These are phyloP conservation scores for Auanema freiburgensis DNA, from an alignment of 2,888 invertebrate genomes.

Conservation along the genomic window DNA sequence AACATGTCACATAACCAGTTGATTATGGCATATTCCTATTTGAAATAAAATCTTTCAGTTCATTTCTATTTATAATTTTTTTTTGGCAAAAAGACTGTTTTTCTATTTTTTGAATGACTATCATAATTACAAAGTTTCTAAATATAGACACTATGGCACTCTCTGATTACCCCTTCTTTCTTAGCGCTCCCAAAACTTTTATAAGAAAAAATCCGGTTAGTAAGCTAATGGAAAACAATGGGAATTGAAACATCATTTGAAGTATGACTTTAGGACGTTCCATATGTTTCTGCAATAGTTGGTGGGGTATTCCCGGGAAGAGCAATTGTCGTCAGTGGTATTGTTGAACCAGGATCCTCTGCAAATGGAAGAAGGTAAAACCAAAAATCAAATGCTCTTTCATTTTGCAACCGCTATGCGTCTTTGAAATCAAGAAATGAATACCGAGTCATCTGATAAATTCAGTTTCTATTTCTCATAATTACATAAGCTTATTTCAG, in stretches of 20 bases:
- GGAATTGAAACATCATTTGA: background rate
- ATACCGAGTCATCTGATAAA: background rate
- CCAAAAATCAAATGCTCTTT: background rate
- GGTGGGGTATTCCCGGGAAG: constrained; percentile 56
- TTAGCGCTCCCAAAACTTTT: constrained; percentile 4
- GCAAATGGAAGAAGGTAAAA: constrained; percentile 36
- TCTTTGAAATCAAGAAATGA: background rate
- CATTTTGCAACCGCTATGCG: constrained; percentile 1
- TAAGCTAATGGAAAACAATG: background rate
- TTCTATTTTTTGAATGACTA: too few species aligned
- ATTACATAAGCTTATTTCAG: constrained; percentile 20
- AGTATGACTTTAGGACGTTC: constrained; percentile 43
- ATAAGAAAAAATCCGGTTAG: constrained; percentile 9
- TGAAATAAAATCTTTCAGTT: too few species aligned
- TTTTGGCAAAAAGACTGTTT: too few species aligned
- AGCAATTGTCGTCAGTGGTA: constrained; percentile 51
- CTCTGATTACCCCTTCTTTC: background rate
- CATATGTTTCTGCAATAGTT: constrained; percentile 53
- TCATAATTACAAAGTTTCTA: too few species aligned
- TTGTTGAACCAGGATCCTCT: constrained; percentile 39
- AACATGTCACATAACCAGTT: too few species aligned
- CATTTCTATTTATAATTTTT: too few species aligned
- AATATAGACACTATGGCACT: too few species aligned
- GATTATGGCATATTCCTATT: too few species aligned
- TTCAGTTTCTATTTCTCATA: background rate